These are phyloP conservation scores for Dicaeum eximium DNA, from an alignment of 2,113 vertebrate species.

Conservation along the genomic window DNA sequence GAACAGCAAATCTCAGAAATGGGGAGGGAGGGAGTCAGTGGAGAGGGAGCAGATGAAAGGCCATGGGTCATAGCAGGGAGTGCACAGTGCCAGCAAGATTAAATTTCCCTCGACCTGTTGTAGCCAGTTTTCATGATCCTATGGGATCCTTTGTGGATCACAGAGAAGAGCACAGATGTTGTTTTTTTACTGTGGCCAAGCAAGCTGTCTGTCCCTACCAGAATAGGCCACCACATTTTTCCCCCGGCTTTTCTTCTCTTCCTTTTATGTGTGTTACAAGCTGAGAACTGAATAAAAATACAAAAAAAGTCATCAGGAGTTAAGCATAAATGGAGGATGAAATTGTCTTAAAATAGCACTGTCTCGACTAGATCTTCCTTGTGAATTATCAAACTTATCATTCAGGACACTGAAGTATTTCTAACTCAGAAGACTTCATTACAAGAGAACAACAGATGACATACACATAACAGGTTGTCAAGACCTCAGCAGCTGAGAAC, in stretches of 20 bases:
- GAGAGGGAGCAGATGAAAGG: neutral
- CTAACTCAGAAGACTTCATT: neutral
- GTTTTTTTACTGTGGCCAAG: neutral
- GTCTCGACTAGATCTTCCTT: neutral
- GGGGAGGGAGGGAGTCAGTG: neutral
- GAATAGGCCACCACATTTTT: neutral
- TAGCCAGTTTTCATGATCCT: neutral
- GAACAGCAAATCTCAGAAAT: neutral
- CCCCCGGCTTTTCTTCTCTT: neutral
- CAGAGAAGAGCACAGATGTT: neutral
- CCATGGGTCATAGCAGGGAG: neutral
- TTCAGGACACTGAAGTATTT: neutral
- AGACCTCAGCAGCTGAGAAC: neutral
- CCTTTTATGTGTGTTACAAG: neutral
- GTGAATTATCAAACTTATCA: neutral
- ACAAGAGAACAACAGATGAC: neutral
- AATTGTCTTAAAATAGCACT: neutral
- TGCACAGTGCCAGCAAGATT: neutral
- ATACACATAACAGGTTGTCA: neutral
- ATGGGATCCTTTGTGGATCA: neutral
- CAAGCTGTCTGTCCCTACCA: neutral
- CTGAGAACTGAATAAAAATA: neutral
- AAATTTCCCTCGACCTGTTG: neutral
- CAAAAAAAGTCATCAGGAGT: neutral
- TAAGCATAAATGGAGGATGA: neutral